phyloP scores from a whole-genome alignment of 1,140 invertebrate species.

The Polyergus mexicanus region DNA sequence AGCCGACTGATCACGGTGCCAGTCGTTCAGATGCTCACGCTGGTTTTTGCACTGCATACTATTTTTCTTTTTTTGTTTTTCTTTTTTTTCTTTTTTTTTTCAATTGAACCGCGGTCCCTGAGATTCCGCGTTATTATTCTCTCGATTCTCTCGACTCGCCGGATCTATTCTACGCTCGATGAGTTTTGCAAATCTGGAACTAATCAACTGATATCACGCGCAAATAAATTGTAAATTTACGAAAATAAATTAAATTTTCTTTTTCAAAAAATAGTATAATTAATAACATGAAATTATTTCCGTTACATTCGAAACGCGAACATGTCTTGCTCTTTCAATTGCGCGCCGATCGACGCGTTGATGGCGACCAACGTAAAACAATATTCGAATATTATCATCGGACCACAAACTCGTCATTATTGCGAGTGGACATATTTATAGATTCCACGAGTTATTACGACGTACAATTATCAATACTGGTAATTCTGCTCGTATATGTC shows the following conservation, averaged over 20 bases:
- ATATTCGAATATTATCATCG: slow-evolving; percentile 42
- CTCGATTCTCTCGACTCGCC: neutral
- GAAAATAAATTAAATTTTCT: neutral
- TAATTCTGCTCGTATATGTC: slow-evolving; percentile 37
- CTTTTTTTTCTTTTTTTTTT: slow-evolving; percentile 13
- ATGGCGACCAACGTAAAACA: slow-evolving; percentile 23
- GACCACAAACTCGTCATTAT: slow-evolving; percentile 1
- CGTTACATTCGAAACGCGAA: neutral
- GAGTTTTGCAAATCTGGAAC: neutral
- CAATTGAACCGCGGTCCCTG: slow-evolving; percentile 16
- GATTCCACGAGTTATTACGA: slow-evolving; percentile 38
- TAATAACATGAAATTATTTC: neutral
- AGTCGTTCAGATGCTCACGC: slow-evolving; percentile 47
- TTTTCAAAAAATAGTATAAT: neutral
- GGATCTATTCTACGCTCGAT: neutral
- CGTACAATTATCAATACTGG: slow-evolving; percentile 43
- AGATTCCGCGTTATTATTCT: slow-evolving; percentile 1
- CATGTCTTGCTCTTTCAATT: slow-evolving; percentile 21
- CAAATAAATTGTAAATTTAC: neutral
- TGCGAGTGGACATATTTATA: slow-evolving; percentile 35
- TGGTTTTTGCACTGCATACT: slow-evolving; percentile 42
- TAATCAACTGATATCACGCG: neutral
- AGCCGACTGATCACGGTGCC: slow-evolving; percentile 66
- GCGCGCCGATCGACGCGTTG: neutral
- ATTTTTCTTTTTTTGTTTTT: slow-evolving; percentile 22